phyloP scores from a whole-genome alignment of 64 coral and sea anemone species.

The Pocillopora verrucosa region DNA sequence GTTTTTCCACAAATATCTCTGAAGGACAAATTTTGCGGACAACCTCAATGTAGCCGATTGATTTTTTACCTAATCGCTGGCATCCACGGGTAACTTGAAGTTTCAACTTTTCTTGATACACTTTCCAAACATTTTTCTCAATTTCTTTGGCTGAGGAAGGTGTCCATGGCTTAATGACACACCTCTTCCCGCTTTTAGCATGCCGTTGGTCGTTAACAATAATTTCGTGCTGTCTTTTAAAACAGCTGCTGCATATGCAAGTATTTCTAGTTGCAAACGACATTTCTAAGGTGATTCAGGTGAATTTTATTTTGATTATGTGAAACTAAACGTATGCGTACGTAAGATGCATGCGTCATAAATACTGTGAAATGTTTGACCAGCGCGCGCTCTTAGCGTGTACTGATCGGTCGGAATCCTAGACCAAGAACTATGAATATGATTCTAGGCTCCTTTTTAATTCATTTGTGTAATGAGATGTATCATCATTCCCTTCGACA shows the following conservation, averaged over 20 bases:
- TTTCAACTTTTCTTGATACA: neutral
- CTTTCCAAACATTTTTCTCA: neutral
- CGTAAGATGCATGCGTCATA: conserved; percentile 6
- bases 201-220: neutral
- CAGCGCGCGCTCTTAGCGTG: neutral
- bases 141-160: neutral
- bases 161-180: neutral
- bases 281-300: neutral
- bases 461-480: too few species aligned
- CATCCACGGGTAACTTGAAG: neutral
- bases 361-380: neutral
- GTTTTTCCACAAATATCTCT: conserved; percentile 8
- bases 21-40: neutral
- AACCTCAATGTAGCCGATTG: neutral
- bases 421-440: neutral
- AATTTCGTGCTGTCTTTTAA: neutral
- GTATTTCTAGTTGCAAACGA: neutral
- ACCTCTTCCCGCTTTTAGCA: neutral
- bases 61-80: neutral
- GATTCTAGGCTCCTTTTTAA: too few species aligned
- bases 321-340: neutral
- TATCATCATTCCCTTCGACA: too few species aligned
- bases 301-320: neutral
- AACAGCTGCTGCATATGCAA: conserved; percentile 34
- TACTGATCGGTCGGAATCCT: neutral